These are phyloP conservation scores for Ellobius talpinus DNA, from an alignment of 2,113 vertebrate genomes.

Conservation along the genomic window DNA sequence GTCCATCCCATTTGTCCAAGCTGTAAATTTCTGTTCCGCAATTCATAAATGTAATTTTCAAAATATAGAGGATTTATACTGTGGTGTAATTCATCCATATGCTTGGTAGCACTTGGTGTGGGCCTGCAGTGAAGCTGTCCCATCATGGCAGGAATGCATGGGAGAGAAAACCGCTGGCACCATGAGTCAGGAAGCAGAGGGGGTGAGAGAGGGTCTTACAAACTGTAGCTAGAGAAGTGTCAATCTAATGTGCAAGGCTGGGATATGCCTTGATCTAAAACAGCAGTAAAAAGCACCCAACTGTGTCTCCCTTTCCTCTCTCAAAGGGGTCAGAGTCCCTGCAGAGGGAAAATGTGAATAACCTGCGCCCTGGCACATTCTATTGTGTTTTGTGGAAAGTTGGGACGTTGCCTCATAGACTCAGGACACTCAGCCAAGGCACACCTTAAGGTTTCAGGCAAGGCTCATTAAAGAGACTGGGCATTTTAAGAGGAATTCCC, in stretches of 20 bases:
- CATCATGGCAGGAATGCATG: neutral
- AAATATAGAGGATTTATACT: neutral
- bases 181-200: neutral
- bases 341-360: neutral
- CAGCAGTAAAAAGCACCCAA: neutral
- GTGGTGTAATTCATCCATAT: neutral
- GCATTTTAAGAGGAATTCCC: conserved; percentile 49
- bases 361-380: neutral
- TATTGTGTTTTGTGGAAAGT: neutral
- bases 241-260: neutral
- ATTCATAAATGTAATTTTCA: neutral
- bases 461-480: conserved; percentile 23
- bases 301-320: neutral
- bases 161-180: neutral
- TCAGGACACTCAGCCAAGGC: neutral
- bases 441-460: neutral
- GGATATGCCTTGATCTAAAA: neutral
- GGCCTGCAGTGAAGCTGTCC: neutral
- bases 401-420: neutral
- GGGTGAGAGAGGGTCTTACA: too few relatives aligned
- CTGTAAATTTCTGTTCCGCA: neutral
- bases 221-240: neutral
- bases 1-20: neutral
- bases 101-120: too few relatives aligned
- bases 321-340: neutral